phyloP scores from a whole-genome alignment of 2,888 invertebrate genomes.

The Panzeria rudis region DNA sequence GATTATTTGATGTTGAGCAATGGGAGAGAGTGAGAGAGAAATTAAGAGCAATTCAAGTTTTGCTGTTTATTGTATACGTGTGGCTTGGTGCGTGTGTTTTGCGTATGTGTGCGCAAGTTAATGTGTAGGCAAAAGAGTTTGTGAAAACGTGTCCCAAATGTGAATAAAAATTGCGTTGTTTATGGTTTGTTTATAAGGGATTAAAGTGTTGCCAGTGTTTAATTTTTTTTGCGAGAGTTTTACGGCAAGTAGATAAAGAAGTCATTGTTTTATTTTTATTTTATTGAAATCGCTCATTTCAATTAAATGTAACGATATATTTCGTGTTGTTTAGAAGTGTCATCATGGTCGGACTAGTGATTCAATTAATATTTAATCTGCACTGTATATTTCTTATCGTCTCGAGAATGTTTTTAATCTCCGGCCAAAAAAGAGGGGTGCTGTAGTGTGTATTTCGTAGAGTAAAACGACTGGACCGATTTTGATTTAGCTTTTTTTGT shows the following conservation, averaged over 20 bases:
- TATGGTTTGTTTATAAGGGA: constrained; percentile 21
- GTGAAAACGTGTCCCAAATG: constrained; percentile 67
- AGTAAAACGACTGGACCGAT: too few species aligned
- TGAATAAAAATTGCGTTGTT: constrained; percentile 61
- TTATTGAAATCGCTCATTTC: too few species aligned
- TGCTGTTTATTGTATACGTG: neutral
- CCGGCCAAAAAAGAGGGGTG: too few species aligned
- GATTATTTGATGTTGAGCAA: neutral
- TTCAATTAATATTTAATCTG: too few species aligned
- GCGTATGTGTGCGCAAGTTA: neutral
- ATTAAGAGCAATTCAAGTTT: neutral
- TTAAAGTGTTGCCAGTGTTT: constrained; percentile 49
- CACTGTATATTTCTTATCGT: too few species aligned
- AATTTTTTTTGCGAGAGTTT: neutral
- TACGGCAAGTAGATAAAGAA: neutral
- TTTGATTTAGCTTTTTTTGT: too few species aligned
- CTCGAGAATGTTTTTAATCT: too few species aligned
- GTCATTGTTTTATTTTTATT: too few species aligned
- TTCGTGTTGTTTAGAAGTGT: too few species aligned
- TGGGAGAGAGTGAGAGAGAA: neutral
- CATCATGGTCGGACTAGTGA: too few species aligned
- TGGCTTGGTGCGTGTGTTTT: neutral
- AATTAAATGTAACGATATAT: too few species aligned
- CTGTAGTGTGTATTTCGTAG: too few species aligned
- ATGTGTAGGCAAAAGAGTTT: neutral